Base-by-base conservation (phyloP, 2,888 invertebrate genomes). In the Lymantria monacha region DNA sequence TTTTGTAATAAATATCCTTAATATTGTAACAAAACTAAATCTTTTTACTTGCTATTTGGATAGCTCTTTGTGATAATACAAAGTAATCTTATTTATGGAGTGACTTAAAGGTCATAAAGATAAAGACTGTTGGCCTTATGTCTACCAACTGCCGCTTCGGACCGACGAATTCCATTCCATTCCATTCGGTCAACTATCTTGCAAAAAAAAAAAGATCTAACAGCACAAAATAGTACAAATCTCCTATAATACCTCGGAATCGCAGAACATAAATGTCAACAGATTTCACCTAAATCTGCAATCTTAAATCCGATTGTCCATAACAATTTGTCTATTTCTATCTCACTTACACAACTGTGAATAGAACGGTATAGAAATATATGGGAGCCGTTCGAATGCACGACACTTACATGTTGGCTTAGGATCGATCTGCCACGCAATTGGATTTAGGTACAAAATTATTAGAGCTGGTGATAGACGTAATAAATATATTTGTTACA, bases 341-440 rank as follows among this genome's bases (percentile, higher is more conserved):
- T 56, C 56, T 46, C 44, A 8, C 15, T 58, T 31, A 30, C 47
- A 44, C 43, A 30, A 15, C 31, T 11, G 13, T 1, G 36, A 43
- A 48, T 30, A 9, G 42, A 56, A 50, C 42, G 46, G 15, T 51
- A 57, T 7, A 9, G 42, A 22, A 41, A 14, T 40, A 47, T 33
- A 7, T 8, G 40, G 44, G 41, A 42, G 13, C 46, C 14, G 44
- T 47, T 52, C 30, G 45, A 51, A 53, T 40, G 50, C 47, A 54
- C 49, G 49, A 60, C 53, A 56, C 51, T 61, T 51, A 53, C 44
- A 48, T 49, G 46, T 40, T 46, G 44, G 42, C 51, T 59, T 51
- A 30, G 44, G 50, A 63, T 63, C 53, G 53, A 66, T 55, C 51
- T 53, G 41, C 40, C 31, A 47, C 46, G 49, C 52, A 53, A 66